Base-by-base conservation (phyloP, 2,888 invertebrate species). In the Chirona hameri region DNA sequence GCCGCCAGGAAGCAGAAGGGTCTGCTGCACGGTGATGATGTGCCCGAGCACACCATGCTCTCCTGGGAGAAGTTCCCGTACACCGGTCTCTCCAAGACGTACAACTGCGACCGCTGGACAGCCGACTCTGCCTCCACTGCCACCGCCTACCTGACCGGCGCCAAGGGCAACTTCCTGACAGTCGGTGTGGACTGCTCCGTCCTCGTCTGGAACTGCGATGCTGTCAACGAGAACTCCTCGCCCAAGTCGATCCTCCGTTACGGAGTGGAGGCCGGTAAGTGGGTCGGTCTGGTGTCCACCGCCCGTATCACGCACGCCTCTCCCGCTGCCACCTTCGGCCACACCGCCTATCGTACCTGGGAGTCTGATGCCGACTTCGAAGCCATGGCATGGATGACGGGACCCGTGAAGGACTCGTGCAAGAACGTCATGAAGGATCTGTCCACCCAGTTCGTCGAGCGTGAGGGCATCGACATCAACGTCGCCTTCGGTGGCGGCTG, bases 161-260 rank as follows among this genome's bases (percentile, higher is more conserved):
- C 76, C 76, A 76, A 76, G 76, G 76, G 76, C 39, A 76, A 76
- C 76, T 76, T 76, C 76, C 76, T 76, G 18, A 76, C 76, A 39
- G 76, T 76, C 39, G 76, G 76, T 39, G 76, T 76, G 39, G 76
- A 76, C 76, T 76, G 76, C 76, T 39, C 76, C 76, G 76, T 76
- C 39, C 18, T 39, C 31, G 39, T 76, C 76, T 76, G 76, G 76
- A 39, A 76, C 76, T 76, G 76, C 24, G 76, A 76, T 29, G 76
- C 76, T 29, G 76, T 76, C 31, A 76, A 76, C 76, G 76, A 76
- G 31, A 15, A 7, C 39, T 12, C 76, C 21, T 76, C 76, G 39
- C 76, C 76, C 76, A 76, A 76, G 39, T 39, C 76, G 21, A 76
- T 76, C 76, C 76, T 76, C 21, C 76, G 76, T 31, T 76, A 76